Percentiles rank a stretch among this genome's conserved stretches.
Conservation (phyloP, 2,113 vertebrate genomes). For the Polyodon spathula region DNA sequence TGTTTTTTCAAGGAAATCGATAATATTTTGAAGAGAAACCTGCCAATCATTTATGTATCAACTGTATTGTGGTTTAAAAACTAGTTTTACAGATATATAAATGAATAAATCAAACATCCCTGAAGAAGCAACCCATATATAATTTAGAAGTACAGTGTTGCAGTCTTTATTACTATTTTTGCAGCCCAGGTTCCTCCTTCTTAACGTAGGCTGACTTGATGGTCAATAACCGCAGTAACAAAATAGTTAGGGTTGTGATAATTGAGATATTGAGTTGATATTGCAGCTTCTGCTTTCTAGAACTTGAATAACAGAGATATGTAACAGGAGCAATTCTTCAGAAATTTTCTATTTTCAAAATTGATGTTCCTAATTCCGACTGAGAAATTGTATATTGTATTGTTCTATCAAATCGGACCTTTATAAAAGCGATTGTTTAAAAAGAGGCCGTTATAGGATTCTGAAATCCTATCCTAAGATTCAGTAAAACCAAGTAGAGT, state of each 20-base stretch:
- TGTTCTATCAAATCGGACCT: too few species aligned
- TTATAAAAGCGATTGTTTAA: too few species aligned
- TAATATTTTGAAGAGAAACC: conserved; percentile 21
- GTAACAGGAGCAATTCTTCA: too few species aligned
- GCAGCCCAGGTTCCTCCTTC: neutral
- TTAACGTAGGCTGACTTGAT: too few species aligned
- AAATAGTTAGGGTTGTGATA: neutral
- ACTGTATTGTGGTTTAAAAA: conserved; percentile 16
- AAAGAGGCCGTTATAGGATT: too few species aligned
- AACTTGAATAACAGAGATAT: too few species aligned
- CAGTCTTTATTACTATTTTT: neutral
- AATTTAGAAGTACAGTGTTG: conserved; percentile 6
- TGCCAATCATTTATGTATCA: conserved; percentile 28
- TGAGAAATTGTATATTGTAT: too few species aligned
- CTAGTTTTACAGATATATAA: conserved; percentile 19
- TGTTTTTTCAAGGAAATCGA: conserved; percentile 21
- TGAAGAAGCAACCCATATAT: conserved; percentile 11
- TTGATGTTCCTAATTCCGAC: too few species aligned
- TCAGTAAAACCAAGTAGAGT: too few species aligned
- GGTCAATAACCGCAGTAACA: conserved; percentile 1
- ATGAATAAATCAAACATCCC: conserved; percentile 30
- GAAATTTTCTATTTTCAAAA: too few species aligned
- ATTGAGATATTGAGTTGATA: neutral
- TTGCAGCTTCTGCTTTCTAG: neutral
- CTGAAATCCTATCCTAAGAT: too few species aligned